These are phyloP conservation scores for Pheosia tremula DNA, from an alignment of 2,888 invertebrate species.

Conservation along the genomic window DNA sequence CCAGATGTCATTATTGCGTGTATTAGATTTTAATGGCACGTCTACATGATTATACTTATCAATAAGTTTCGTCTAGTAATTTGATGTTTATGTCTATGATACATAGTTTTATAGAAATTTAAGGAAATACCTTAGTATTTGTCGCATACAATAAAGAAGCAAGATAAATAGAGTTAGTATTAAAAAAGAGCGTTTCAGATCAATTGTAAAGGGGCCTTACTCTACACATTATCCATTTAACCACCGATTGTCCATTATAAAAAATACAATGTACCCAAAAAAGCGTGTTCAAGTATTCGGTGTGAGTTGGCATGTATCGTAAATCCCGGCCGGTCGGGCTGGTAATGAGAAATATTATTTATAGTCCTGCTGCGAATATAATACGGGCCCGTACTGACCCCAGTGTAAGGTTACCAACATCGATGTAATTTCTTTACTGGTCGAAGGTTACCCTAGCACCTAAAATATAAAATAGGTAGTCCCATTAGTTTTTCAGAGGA, in stretches of 20 bases:
- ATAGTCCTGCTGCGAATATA: constrained; percentile 49
- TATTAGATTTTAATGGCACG: constrained; percentile 4
- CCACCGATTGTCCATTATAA: not conserved
- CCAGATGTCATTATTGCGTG: constrained; percentile 30
- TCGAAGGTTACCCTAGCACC: no score
- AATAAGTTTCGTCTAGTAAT: no score
- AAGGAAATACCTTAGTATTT: no score
- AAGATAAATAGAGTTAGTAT: no score
- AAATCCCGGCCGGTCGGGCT: constrained; percentile 43
- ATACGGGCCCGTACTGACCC: constrained; percentile 38
- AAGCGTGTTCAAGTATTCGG: constrained; percentile 33
- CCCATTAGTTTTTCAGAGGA: no score
- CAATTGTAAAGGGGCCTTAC: not conserved
- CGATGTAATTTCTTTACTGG: not conserved
- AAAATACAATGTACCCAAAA: not conserved
- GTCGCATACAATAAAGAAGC: no score
- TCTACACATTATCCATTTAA: not conserved
- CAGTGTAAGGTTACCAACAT: constrained; percentile 20
- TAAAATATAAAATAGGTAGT: no score
- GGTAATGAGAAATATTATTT: constrained; percentile 78
- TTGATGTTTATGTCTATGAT: no score
- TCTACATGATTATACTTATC: no score
- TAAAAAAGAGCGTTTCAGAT: not conserved
- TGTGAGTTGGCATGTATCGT: constrained; percentile 43
- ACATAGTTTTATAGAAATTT: no score